Evolutionary conservation across 2,113 vertebrate genomes (phyloP).

Genomic region (Motacilla alba): DNA sequence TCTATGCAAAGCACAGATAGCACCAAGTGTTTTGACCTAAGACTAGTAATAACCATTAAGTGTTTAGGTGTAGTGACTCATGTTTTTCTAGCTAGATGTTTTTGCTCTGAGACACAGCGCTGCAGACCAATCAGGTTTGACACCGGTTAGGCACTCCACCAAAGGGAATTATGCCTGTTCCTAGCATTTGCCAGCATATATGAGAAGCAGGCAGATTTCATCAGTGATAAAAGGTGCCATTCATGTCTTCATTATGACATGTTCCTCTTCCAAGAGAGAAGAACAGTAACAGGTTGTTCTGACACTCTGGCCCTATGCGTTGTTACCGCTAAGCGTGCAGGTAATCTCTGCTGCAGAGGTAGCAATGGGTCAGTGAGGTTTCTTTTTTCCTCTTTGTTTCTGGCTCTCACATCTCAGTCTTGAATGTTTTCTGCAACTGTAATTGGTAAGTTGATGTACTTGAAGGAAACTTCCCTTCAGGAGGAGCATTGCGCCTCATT

Average conservation of each 20-base stretch:
- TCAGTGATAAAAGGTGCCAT: neutral
- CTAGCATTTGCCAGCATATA: neutral
- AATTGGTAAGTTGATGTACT: neutral
- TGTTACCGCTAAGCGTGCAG: rapidly evolving
- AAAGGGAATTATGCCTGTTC: neutral
- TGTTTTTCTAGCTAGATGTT: neutral
- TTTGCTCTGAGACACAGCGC: neutral
- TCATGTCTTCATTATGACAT: neutral
- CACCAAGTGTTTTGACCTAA: neutral
- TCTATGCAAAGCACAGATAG: neutral
- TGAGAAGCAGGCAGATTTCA: neutral
- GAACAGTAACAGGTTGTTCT: neutral
- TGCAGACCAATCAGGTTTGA: neutral
- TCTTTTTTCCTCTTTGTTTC: neutral
- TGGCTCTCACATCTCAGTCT: neutral
- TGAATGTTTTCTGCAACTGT: neutral
- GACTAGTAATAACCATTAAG: neutral
- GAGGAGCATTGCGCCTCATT: neutral
- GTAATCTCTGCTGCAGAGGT: neutral
- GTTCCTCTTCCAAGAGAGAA: neutral
- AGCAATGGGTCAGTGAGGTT: neutral
- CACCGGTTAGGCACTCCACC: neutral
- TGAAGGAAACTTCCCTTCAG: neutral
- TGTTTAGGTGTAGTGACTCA: neutral
- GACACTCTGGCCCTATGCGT: neutral